Conservation (phyloP, 2,113 vertebrate genomes). For the Peromyscus polionotus region DNA sequence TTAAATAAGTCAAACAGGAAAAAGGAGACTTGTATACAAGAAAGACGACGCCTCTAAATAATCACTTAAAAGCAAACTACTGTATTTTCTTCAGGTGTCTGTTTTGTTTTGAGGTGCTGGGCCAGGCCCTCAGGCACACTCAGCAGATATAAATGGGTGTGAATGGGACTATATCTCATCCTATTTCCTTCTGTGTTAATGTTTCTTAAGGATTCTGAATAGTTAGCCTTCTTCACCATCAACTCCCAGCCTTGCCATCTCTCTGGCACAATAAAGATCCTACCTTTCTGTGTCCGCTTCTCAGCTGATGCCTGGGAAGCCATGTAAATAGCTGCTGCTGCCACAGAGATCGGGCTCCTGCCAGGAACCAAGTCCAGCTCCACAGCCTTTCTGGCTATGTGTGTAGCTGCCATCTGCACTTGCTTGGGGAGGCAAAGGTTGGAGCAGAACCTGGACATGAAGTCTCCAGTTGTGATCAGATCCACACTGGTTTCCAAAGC, state of each 20-base stretch:
- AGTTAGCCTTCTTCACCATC: neutral
- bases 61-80: conserved; percentile 32
- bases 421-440: conserved; percentile 98
- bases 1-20: conserved; percentile 32
- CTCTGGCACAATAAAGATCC: neutral
- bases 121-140: neutral
- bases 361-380: conserved; percentile 98
- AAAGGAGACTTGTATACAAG: neutral
- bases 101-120: neutral
- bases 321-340: conserved; percentile 99
- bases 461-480: conserved; percentile 98
- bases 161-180: too few species aligned
- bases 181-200: neutral
- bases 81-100: neutral
- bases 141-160: too few species aligned
- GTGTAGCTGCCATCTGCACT: conserved; percentile 99
- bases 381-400: conserved; percentile 97
- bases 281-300: conserved; percentile 99
- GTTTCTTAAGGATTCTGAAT: neutral
- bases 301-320: conserved; percentile 98
- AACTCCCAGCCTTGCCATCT: neutral
- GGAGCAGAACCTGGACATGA: conserved; percentile 99
- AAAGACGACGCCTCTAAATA: neutral
- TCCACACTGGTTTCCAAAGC: conserved; percentile 99
- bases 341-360: conserved; percentile 98